Base-by-base conservation (phyloP, 2,797 vertebrate genomes). In the Danio jaintianensis region DNA sequence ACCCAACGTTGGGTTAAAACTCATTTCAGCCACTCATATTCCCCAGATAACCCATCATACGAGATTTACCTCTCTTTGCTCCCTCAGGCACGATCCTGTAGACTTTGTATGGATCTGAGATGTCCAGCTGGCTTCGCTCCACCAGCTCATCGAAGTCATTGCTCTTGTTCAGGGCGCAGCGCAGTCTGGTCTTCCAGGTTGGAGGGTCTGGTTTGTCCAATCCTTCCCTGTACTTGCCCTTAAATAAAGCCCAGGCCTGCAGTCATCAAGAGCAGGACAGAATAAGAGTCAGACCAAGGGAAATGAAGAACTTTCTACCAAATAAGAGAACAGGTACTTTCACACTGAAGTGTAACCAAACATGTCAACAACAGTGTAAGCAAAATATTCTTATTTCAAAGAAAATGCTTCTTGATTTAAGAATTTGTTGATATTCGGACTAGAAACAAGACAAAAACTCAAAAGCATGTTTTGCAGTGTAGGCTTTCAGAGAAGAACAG, bases 71-170 rank as follows among this genome's bases (percentile, higher is more conserved):
- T 96, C 94, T 96, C 84, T 98, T 99, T 80, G 94, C 94, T 82
- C 94, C 96, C 88, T 99, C 98, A 1, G 97, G 97, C 50, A 99
- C 95, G 81, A 99, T 98, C 90, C 95, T 95, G 92, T 99, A 99
- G 55, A 99, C 98, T 92, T 99, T 99, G 88, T 99, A 99, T 0
- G 98, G 98, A 82, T 99, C 98, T 3, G 98, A 98, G 86, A 99
- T 99, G 89, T 99, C 98, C 91, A 99, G 91, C 81, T 99, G 98
- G 87, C 97, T 99, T 86, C 94, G 94, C 7, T 96, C 96, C 66
- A 98, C 96, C 71, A 99, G 88, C 83, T 99, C 98, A 87, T 98
- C 97, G 84, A 99, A 99, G 91, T 99, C 98, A 45, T 99, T 99
- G 93, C 98, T 99, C 89, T 99, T 99, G 91, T 99, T 99, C 83